Percentiles rank a stretch among this genome's conserved stretches.
These are phyloP conservation scores for Drosophila hydei DNA, from an alignment of 1,140 invertebrate species.

Conservation along the genomic window DNA sequence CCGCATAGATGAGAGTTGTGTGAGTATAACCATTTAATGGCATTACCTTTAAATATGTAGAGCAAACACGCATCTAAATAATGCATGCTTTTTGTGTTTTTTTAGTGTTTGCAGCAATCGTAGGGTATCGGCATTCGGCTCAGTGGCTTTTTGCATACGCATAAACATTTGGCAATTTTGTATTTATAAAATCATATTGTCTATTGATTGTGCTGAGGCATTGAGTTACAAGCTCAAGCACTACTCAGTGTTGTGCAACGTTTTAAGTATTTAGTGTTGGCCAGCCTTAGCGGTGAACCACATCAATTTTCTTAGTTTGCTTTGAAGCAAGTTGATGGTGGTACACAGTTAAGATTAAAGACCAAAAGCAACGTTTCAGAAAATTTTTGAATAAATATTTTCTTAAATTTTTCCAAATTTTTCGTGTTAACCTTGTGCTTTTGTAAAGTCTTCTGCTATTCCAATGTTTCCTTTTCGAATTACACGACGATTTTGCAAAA, in stretches of 20 bases:
- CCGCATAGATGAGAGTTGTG: conserved; percentile 44
- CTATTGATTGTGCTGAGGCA: conserved; percentile 10
- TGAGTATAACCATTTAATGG: conserved; percentile 67
- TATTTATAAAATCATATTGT: conserved; percentile 1
- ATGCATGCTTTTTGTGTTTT: conserved; percentile 30
- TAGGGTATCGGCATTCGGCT: conserved; percentile 12
- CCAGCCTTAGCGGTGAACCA: background rate
- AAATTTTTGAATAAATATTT: background rate
- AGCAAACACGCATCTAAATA: conserved; percentile 50
- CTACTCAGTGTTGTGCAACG: background rate
- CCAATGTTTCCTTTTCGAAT: background rate
- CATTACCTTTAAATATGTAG: conserved; percentile 69
- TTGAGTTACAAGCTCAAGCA: background rate
- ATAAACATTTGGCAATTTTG: conserved; percentile 10
- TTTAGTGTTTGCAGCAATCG: background rate
- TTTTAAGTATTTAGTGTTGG: background rate
- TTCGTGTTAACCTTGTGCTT: background rate
- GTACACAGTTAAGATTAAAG: background rate
- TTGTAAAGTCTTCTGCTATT: background rate
- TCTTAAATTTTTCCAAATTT: too few species aligned
- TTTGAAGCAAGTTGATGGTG: conserved; percentile 1
- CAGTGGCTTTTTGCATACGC: background rate
- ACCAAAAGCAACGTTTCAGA: background rate
- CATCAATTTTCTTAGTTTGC: background rate
- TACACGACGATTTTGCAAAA: conserved; percentile 5